Evolutionary conservation across 2,888 invertebrate genomes (phyloP).

Genomic region (Pharmacophagus antenor): DNA sequence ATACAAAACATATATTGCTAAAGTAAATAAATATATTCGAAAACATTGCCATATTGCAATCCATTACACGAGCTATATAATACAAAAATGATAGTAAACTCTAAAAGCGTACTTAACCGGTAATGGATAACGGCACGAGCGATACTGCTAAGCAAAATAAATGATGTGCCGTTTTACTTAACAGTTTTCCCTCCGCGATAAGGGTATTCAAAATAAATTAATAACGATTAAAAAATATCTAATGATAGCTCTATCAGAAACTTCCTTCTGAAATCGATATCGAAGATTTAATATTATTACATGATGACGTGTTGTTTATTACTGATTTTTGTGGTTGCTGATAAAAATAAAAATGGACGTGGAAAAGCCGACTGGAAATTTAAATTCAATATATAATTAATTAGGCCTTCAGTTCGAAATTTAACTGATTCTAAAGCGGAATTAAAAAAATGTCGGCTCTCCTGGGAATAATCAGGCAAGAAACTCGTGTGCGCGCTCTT

Average conservation of each 20-base stretch:
- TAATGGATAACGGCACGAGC: not conserved
- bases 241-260: not conserved
- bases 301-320: not conserved
- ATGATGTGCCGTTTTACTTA: not conserved
- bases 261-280: not conserved
- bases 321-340: not conserved
- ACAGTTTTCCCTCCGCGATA: not conserved
- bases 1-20: too few relatives aligned
- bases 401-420: too few relatives aligned
- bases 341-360: not conserved
- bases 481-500: too few relatives aligned
- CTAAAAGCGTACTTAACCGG: not conserved
- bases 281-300: not conserved
- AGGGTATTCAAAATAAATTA: not conserved
- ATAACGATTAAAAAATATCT: not conserved
- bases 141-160: slow-evolving; percentile 17
- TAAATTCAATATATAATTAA: too few relatives aligned
- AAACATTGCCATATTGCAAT: too few relatives aligned
- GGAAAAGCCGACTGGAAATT: too few relatives aligned
- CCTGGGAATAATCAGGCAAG: too few relatives aligned
- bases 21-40: too few relatives aligned
- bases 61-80: too few relatives aligned
- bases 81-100: not conserved
- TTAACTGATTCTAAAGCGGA: too few relatives aligned
- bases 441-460: too few relatives aligned